These are phyloP conservation scores for Drosophila bipectinata DNA, from an alignment of 1,140 invertebrate species.

Conservation along the genomic window DNA sequence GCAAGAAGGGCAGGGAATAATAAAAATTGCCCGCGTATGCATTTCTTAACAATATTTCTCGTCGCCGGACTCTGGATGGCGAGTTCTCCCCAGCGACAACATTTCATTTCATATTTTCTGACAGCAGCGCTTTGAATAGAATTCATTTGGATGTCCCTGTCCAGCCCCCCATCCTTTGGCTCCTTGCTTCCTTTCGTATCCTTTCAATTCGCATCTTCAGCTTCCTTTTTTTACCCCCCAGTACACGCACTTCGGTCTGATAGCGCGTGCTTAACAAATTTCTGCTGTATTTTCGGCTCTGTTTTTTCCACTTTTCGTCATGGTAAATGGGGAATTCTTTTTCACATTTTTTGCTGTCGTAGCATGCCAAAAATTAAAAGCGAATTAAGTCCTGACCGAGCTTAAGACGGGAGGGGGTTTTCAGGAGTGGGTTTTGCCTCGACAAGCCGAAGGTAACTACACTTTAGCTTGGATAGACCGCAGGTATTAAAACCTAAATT, in stretches of 20 bases:
- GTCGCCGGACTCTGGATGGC: slow-evolving; percentile 7
- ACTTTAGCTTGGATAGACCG: slow-evolving; percentile 13
- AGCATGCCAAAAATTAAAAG: slow-evolving; percentile 71
- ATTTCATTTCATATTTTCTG: slow-evolving; percentile 74
- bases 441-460: slow-evolving; percentile 14
- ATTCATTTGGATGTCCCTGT: slow-evolving; percentile 59
- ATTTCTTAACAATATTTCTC: slow-evolving; percentile 71
- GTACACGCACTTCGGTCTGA: slow-evolving; percentile 55
- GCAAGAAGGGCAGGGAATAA: slow-evolving; percentile 32
- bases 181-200: slow-evolving; percentile 4
- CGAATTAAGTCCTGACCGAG: slow-evolving; percentile 60
- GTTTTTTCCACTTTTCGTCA: slow-evolving; percentile 34
- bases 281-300: slow-evolving; percentile 52
- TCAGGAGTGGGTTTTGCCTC: slow-evolving; percentile 3
- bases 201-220: slow-evolving; percentile 1
- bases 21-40: slow-evolving; percentile 72
- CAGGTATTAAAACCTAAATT: slow-evolving; percentile 36
- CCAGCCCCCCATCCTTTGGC: slow-evolving; percentile 15
- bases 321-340: slow-evolving; percentile 52
- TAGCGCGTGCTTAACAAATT: slow-evolving; percentile 68
- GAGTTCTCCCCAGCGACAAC: slow-evolving; percentile 54
- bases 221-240: slow-evolving; percentile 1
- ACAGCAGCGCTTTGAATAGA: slow-evolving; percentile 67
- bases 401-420: slow-evolving; percentile 3
- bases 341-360: slow-evolving; percentile 57